Evolutionary conservation across 2,797 vertebrate species (phyloP).

Genomic region (Saxicola maurus): DNA sequence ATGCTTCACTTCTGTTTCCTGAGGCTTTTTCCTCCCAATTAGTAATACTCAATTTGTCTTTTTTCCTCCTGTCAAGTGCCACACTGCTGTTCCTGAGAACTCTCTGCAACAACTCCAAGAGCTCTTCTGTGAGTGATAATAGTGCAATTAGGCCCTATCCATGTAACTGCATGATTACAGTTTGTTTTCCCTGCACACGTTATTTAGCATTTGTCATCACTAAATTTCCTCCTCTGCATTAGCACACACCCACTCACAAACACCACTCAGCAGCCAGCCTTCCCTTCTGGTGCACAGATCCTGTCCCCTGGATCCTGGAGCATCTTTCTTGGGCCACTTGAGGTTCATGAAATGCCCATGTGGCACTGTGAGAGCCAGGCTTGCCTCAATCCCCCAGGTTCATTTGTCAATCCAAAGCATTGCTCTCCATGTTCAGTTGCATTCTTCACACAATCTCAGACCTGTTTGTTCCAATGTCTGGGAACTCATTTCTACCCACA

Average conservation of each 20-base stretch:
- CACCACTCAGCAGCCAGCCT: neutral
- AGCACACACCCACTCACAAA: neutral
- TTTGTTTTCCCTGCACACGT: neutral
- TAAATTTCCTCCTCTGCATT: neutral
- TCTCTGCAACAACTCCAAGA: neutral
- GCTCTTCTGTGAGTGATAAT: conserved; percentile 17
- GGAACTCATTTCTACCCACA: neutral
- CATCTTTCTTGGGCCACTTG: neutral
- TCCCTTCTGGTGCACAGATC: neutral
- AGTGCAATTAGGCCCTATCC: conserved; percentile 18
- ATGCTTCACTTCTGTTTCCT: neutral
- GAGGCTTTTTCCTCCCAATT: neutral
- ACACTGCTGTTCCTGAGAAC: neutral
- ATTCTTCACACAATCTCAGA: neutral
- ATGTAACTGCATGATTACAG: conserved; percentile 24
- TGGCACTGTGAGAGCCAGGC: neutral
- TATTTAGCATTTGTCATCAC: conserved; percentile 21
- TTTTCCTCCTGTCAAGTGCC: neutral
- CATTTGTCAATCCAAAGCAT: neutral
- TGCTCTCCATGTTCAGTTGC: fast-evolving
- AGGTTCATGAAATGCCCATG: neutral
- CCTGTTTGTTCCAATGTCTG: neutral
- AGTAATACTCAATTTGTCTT: neutral
- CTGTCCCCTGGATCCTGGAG: neutral
- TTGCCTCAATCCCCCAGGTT: neutral